These are phyloP conservation scores for Salminus brasiliensis DNA, from an alignment of 2,113 vertebrate species.

Conservation along the genomic window DNA sequence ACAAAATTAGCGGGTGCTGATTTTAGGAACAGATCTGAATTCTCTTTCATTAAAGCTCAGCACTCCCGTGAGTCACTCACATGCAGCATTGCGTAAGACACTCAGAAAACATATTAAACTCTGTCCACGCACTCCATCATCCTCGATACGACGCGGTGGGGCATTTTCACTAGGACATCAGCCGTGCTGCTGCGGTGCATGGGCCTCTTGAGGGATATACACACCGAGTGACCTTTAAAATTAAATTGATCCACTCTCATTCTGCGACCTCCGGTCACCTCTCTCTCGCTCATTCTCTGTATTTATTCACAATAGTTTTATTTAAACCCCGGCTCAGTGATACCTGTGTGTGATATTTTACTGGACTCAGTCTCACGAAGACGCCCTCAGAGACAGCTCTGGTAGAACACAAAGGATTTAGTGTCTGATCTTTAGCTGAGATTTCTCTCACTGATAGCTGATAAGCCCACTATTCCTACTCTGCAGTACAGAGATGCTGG, in stretches of 20 bases:
- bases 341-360: not conserved
- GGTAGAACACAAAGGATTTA: conserved; percentile 4
- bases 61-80: not conserved
- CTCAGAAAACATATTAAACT: conserved; percentile 21
- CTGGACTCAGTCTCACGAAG: not conserved
- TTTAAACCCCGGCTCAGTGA: not conserved
- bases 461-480: not conserved
- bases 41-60: not conserved
- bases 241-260: conserved; percentile 13
- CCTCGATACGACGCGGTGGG: not conserved
- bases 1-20: too few relatives aligned
- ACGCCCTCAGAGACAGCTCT: not conserved
- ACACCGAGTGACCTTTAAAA: conserved; percentile 35
- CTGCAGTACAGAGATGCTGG: not conserved
- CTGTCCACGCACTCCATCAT: conserved; percentile 18
- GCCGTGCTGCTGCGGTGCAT: not conserved
- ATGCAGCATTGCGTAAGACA: conserved; percentile 15
- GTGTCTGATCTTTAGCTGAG: conserved; percentile 5
- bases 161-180: conserved; percentile 15
- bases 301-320: not conserved
- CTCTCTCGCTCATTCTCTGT: not conserved
- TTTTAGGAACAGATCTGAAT: not conserved
- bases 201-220: conserved; percentile 5
- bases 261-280: not conserved
- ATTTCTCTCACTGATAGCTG: not conserved